Conservation (phyloP, 2,888 invertebrate genomes). For the Xestia ashworthii region DNA sequence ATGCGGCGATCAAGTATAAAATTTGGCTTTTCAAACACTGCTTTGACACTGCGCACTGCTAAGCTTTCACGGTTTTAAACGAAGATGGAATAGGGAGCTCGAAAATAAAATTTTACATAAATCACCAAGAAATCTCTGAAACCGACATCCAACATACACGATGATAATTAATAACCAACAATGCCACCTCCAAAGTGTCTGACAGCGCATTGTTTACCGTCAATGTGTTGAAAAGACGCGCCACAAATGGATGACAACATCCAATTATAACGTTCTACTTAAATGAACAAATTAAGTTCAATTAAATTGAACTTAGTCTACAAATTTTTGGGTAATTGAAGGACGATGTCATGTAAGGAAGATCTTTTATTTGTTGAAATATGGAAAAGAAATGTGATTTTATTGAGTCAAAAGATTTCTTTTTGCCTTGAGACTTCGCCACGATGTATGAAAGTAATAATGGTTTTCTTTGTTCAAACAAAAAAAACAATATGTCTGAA, state of each 20-base stretch:
- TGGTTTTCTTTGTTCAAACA: background rate
- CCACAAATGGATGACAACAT: constrained; percentile 58
- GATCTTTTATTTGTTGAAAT: constrained; percentile 16
- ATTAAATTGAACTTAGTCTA: constrained; percentile 54
- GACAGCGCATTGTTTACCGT: constrained; percentile 58
- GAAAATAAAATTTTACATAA: too few species aligned
- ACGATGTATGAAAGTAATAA: background rate
- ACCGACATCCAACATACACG: constrained; percentile 35
- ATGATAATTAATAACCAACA: constrained; percentile 60
- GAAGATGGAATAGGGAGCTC: too few species aligned
- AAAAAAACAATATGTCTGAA: background rate
- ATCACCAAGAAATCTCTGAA: constrained; percentile 23
- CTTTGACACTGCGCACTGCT: too few species aligned
- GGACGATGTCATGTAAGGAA: background rate
- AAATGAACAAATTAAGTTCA: constrained; percentile 58
- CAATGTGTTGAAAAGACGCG: constrained; percentile 62
- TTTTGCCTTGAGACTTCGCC: constrained; percentile 12
- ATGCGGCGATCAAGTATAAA: too few species aligned
- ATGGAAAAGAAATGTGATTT: background rate
- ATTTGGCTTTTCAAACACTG: too few species aligned
- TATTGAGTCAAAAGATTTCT: background rate
- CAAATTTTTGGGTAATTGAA: constrained; percentile 34
- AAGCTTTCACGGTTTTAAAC: too few species aligned
- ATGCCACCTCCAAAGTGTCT: constrained; percentile 54
- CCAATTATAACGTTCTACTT: constrained; percentile 67